A percentile compares a stretch with the other conserved stretches of the same genome.
phyloP scores from a whole-genome alignment of 2,797 vertebrate species.

The Pseudotriccus pelzelni region DNA sequence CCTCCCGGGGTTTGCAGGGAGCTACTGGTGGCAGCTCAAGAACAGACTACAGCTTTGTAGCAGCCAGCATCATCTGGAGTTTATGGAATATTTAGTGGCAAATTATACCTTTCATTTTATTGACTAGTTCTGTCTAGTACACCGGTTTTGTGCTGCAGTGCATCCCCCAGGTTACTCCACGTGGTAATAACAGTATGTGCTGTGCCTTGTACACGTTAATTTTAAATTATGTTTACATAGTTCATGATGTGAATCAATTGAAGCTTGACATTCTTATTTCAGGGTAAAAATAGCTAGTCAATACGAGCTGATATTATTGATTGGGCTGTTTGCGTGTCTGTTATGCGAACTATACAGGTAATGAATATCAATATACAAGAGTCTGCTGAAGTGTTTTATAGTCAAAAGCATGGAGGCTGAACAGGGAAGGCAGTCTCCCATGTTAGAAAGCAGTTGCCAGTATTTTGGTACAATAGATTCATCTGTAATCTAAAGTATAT shows the following conservation, averaged over 20 bases:
- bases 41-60: background rate
- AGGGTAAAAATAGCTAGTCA: conserved; percentile 38
- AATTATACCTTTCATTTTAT: background rate
- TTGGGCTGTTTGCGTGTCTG: background rate
- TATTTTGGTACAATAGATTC: conserved; percentile 68
- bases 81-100: background rate
- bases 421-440: background rate
- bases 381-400: background rate
- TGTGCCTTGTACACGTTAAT: background rate
- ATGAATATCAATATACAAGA: conserved; percentile 10
- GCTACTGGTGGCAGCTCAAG: background rate
- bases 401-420: background rate
- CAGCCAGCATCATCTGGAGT: background rate
- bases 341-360: background rate
- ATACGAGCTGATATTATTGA: conserved; percentile 40
- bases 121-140: background rate
- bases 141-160: background rate
- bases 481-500: conserved; percentile 61
- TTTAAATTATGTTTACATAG: conserved; percentile 38
- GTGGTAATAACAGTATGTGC: background rate
- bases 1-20: background rate
- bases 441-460: conserved; percentile 50
- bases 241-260: conserved; percentile 19
- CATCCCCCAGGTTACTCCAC: background rate
- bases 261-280: conserved; percentile 23